These are phyloP conservation scores for Physella acuta DNA, from an alignment of 1,140 invertebrate species.

Conservation along the genomic window DNA sequence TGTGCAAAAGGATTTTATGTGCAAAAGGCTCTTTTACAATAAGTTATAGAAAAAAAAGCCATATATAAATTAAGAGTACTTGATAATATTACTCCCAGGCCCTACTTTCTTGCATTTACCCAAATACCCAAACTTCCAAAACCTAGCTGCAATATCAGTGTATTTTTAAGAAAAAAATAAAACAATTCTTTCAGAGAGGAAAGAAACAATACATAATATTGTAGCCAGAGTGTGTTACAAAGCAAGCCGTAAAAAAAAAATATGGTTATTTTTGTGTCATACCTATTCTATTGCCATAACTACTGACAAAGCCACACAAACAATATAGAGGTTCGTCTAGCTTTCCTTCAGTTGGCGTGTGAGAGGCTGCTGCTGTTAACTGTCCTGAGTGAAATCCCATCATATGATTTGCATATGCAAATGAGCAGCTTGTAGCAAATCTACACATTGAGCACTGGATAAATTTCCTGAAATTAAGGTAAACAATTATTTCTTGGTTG, in stretches of 20 bases:
- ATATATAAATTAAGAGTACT: no score
- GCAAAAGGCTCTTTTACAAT: no score
- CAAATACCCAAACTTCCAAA: no score
- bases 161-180: constrained; percentile 11
- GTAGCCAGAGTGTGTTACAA: no score
- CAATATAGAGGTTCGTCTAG: constrained; percentile 45
- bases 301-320: constrained; percentile 50
- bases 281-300: constrained; percentile 55
- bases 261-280: constrained; percentile 21
- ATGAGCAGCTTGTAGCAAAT: constrained; percentile 57
- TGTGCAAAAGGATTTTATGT: no score
- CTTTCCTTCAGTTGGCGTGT: constrained; percentile 43
- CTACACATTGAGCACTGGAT: constrained; percentile 58
- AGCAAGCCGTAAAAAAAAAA: neutral
- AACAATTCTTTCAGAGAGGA: no score
- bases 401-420: constrained; percentile 57
- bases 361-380: constrained; percentile 40
- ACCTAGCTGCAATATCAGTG: no score
- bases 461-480: constrained; percentile 48
- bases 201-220: no score
- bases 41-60: no score
- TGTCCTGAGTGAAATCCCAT: constrained; percentile 55
- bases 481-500: no score
- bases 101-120: no score
- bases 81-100: no score